Conservation (phyloP, 2,888 invertebrate genomes). For the Hydropsyche betteni region DNA sequence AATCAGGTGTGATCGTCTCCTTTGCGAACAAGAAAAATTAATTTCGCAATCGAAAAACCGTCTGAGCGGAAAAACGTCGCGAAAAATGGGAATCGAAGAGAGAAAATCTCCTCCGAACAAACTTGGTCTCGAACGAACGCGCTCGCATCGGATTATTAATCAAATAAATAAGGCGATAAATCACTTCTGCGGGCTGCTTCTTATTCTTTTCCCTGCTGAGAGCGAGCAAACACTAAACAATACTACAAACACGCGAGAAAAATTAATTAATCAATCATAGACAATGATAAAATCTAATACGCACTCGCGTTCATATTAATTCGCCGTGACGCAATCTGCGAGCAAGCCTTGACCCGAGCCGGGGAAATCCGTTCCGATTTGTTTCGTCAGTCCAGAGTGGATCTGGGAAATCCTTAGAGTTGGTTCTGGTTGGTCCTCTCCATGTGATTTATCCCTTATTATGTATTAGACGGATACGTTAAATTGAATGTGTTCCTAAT, state of each 20-base stretch:
- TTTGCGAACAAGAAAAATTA: conserved; percentile 7
- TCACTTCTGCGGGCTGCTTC: not conserved
- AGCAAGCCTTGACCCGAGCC: no score
- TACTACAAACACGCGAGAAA: not conserved
- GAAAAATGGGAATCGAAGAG: not conserved
- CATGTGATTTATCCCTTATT: no score
- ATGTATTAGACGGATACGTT: no score
- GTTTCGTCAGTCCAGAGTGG: no score
- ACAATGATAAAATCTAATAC: not conserved
- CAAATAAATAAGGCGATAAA: conserved; percentile 27
- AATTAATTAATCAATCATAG: conserved; percentile 15
- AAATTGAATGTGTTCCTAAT: no score
- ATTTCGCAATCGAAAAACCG: conserved; percentile 10
- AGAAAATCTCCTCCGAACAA: not conserved
- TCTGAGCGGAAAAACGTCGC: not conserved
- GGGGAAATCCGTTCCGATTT: no score
- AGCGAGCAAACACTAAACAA: not conserved
- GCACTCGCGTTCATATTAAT: not conserved
- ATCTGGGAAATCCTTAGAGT: no score
- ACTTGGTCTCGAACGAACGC: conserved; percentile 2
- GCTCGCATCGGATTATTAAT: conserved; percentile 6
- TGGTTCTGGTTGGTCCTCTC: no score
- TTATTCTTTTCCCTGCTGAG: not conserved
- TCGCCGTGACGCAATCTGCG: not conserved
- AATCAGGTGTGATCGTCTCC: conserved; percentile 34